Percentiles rank a stretch among this genome's conserved stretches.
phyloP scores from a whole-genome alignment of 2,888 invertebrate species.

The Campoplex capitator region DNA sequence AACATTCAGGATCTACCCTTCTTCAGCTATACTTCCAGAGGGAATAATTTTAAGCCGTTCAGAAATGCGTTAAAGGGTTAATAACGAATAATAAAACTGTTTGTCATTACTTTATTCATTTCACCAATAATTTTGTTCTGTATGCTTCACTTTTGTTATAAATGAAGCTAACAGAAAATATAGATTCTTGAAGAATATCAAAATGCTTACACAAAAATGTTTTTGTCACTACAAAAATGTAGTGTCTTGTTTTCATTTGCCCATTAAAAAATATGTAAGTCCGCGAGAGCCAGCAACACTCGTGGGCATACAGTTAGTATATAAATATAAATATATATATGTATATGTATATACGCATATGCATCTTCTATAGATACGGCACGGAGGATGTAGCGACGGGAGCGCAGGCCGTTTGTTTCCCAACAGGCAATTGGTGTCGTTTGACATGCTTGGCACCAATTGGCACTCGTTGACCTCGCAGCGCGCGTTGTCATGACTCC shows the following conservation, averaged over 20 bases:
- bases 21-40: too few species aligned
- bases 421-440: slow-evolving; percentile 83
- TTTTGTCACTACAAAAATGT: neutral
- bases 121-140: neutral
- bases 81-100: too few species aligned
- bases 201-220: neutral
- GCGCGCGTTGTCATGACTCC: slow-evolving; percentile 83
- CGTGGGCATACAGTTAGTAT: neutral
- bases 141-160: neutral
- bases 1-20: too few species aligned
- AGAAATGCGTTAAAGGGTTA: too few species aligned
- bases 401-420: slow-evolving; percentile 80
- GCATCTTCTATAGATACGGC: neutral
- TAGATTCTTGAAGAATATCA: neutral
- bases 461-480: slow-evolving; percentile 83
- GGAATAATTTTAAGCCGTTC: too few species aligned
- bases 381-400: slow-evolving; percentile 43
- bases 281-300: slow-evolving; percentile 13
- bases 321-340: neutral
- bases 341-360: neutral
- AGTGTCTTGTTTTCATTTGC: slow-evolving; percentile 24
- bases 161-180: neutral
- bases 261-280: slow-evolving; percentile 21
- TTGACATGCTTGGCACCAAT: slow-evolving; percentile 83
- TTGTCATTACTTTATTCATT: too few species aligned